Evolutionary conservation across 2,888 invertebrate genomes (phyloP).

Genomic region (Hololepta plana): DNA sequence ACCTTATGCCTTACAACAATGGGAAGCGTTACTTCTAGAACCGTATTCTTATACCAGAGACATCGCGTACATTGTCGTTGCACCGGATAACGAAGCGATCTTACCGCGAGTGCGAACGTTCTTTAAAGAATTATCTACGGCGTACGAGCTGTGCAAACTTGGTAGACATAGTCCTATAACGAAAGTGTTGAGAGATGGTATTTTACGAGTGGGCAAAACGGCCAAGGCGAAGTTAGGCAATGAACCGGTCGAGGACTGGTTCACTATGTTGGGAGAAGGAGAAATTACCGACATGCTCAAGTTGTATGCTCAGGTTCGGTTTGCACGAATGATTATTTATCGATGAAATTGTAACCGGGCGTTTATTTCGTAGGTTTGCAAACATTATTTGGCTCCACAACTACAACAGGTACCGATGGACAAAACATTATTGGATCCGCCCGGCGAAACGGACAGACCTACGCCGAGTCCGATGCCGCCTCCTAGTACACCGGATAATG

Average conservation of each 20-base stretch:
- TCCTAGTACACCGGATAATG: slow-evolving; percentile 24
- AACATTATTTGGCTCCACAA: slow-evolving; percentile 59
- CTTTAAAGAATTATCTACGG: slow-evolving; percentile 82
- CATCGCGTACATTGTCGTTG: slow-evolving; percentile 85
- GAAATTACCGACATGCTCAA: slow-evolving; percentile 67
- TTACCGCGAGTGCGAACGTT: slow-evolving; percentile 63
- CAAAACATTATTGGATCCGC: slow-evolving; percentile 49
- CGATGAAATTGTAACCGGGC: slow-evolving; percentile 5
- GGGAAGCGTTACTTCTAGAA: slow-evolving; percentile 94
- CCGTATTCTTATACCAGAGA: slow-evolving; percentile 92
- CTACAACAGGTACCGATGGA: slow-evolving; percentile 58
- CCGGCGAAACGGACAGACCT: slow-evolving; percentile 32
- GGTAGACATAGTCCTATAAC: slow-evolving; percentile 86
- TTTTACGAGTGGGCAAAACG: slow-evolving; percentile 61
- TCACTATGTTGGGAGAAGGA: slow-evolving; percentile 63
- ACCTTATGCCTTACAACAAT: slow-evolving; percentile 86
- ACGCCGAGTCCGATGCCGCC: slow-evolving; percentile 37
- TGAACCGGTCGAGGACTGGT: slow-evolving; percentile 74
- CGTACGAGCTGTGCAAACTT: slow-evolving; percentile 87
- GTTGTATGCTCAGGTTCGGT: slow-evolving; percentile 66
- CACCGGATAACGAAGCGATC: slow-evolving; percentile 80
- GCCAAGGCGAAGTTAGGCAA: slow-evolving; percentile 39
- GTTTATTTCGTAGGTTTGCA: slow-evolving; percentile 34
- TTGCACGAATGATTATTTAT: slow-evolving; percentile 3
- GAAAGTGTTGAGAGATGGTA: slow-evolving; percentile 68